These are phyloP conservation scores for Lophius americanus DNA, from an alignment of 2,797 vertebrate genomes.

Conservation along the genomic window DNA sequence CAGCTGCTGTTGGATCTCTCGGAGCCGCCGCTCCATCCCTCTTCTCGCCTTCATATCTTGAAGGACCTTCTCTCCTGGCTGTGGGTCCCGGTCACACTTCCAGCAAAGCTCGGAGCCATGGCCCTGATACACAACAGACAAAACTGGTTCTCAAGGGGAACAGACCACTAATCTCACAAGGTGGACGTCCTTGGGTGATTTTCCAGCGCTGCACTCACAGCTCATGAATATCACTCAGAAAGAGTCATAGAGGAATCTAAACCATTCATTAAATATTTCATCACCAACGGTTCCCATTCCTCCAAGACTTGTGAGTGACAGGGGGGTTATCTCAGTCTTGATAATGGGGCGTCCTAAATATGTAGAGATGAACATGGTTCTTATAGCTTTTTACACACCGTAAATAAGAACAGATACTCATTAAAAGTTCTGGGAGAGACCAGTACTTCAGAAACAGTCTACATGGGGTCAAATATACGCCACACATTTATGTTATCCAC, in stretches of 20 bases:
- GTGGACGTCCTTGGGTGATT: conserved; percentile 28
- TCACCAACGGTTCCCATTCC: conserved; percentile 36
- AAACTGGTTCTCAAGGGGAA: conserved; percentile 52
- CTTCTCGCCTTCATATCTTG: conserved; percentile 85
- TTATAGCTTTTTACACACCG: conserved; percentile 22
- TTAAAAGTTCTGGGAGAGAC: conserved; percentile 18
- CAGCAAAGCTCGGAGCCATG: conserved; percentile 67
- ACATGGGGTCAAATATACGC: conserved; percentile 56
- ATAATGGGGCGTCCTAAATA: conserved; percentile 15
- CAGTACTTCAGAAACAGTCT: conserved; percentile 20
- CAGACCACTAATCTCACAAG: conserved; percentile 56
- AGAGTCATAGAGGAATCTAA: conserved; percentile 35
- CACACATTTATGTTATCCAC: conserved; percentile 48
- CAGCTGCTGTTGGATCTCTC: conserved; percentile 90
- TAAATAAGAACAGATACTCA: conserved; percentile 16
- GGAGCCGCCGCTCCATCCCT: conserved; percentile 85
- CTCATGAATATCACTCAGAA: conserved; percentile 30
- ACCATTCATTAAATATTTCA: conserved; percentile 22
- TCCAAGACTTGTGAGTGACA: conserved; percentile 11
- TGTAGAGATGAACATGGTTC: conserved; percentile 7
- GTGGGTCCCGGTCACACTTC: conserved; percentile 70
- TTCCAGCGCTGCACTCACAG: conserved; percentile 23
- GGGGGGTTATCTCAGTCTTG: conserved; percentile 1
- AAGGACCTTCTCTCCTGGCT: conserved; percentile 88
- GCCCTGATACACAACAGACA: conserved; percentile 71